These are phyloP conservation scores for Eudemis profundana DNA, from an alignment of 2,888 invertebrate species.

Conservation along the genomic window DNA sequence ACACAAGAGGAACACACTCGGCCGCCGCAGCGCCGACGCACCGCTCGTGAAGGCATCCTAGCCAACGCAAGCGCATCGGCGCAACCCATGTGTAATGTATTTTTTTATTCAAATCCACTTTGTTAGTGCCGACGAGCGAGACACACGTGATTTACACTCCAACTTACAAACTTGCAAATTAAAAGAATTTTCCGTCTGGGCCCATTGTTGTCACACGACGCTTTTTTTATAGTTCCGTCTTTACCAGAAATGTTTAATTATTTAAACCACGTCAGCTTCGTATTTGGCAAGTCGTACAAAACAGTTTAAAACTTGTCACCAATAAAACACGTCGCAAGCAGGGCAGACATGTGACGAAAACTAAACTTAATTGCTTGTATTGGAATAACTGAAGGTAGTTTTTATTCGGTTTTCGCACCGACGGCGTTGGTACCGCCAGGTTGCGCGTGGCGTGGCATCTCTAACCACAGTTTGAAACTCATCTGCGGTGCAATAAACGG, in stretches of 20 bases:
- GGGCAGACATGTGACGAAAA: constrained; percentile 52
- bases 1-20: constrained; percentile 39
- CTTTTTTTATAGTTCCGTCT: constrained; percentile 39
- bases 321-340: constrained; percentile 32
- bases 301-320: constrained; percentile 22
- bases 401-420: constrained; percentile 62
- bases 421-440: constrained; percentile 64
- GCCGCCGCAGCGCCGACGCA: constrained; percentile 50
- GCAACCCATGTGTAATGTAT: constrained; percentile 47
- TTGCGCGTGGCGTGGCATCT: constrained; percentile 38
- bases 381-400: constrained; percentile 63
- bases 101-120: constrained; percentile 43
- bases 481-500: constrained; percentile 22
- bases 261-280: constrained; percentile 38
- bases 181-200: constrained; percentile 22
- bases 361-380: constrained; percentile 59
- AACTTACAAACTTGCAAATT: constrained; percentile 27
- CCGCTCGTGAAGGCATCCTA: constrained; percentile 77
- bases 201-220: constrained; percentile 34
- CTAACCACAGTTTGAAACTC: constrained; percentile 27
- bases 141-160: constrained; percentile 43
- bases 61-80: constrained; percentile 54
- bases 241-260: constrained; percentile 40
- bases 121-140: constrained; percentile 30
- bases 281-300: constrained; percentile 20